phyloP scores from a whole-genome alignment of 2,113 vertebrate species.

The Hoplias malabaricus region DNA sequence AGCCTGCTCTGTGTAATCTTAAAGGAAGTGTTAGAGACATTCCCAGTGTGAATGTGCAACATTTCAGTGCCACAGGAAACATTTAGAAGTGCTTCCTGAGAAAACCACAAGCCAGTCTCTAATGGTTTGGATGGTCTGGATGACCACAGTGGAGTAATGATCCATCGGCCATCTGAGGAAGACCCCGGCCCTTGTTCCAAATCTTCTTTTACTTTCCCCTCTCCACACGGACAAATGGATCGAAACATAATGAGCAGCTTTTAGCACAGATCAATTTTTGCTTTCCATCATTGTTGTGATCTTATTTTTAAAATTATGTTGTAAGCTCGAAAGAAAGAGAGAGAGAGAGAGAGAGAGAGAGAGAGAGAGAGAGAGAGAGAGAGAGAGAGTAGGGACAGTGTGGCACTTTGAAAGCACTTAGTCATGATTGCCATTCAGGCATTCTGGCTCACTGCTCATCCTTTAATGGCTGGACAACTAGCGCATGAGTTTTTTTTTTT shows the following conservation, averaged over 20 bases:
- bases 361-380: constrained; percentile 7
- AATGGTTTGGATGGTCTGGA: constrained; percentile 55
- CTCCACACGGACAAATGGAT: constrained; percentile 61
- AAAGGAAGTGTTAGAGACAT: too few relatives aligned
- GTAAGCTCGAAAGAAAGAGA: constrained; percentile 18
- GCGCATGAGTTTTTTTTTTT: not conserved
- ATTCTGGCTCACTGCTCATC: constrained; percentile 7
- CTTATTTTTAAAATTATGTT: constrained; percentile 22
- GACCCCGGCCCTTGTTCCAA: constrained; percentile 56
- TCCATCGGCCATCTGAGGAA: constrained; percentile 47
- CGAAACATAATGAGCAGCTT: constrained; percentile 66
- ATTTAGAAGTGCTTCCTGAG: not conserved
- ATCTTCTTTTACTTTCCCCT: constrained; percentile 59
- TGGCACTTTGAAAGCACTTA: constrained; percentile 35
- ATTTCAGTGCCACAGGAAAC: not conserved
- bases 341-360: constrained; percentile 3
- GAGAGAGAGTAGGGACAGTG: not conserved
- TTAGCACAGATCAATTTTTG: constrained; percentile 70
- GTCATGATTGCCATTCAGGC: constrained; percentile 18
- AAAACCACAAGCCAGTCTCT: constrained; percentile 1
- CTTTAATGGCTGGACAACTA: constrained; percentile 10
- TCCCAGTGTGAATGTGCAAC: not conserved
- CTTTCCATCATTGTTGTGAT: constrained; percentile 48
- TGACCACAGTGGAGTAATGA: constrained; percentile 49
- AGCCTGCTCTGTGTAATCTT: too few relatives aligned